Percentiles rank a stretch among this genome's conserved stretches.
phyloP scores from a whole-genome alignment of 2,797 vertebrate genomes.

The Tamandua tetradactyla region DNA sequence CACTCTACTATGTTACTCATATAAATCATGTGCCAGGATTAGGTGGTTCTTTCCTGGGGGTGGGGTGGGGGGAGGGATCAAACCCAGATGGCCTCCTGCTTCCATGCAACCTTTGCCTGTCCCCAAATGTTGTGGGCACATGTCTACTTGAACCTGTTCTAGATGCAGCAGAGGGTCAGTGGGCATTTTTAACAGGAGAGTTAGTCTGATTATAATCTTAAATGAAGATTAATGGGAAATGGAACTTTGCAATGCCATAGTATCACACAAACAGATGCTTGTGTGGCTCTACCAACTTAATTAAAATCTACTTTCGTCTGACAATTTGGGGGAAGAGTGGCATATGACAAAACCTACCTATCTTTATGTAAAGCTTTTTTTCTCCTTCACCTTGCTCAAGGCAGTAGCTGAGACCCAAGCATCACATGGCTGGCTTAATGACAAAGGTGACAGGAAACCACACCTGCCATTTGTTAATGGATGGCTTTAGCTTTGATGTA shows the following conservation, averaged over 20 bases:
- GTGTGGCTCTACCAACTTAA: background rate
- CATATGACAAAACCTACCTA: background rate
- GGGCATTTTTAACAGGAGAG: background rate
- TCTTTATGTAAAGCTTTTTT: constrained; percentile 24
- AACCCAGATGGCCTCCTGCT: background rate
- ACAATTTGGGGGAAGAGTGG: background rate
- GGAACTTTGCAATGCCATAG: background rate
- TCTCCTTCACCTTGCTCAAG: background rate
- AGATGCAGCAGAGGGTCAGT: background rate
- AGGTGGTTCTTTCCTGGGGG: background rate
- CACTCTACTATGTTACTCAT: no score
- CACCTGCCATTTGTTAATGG: constrained; percentile 43
- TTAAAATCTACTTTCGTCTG: constrained; percentile 35
- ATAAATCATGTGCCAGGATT: background rate
- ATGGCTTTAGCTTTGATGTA: constrained; percentile 62
- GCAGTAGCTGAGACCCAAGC: background rate
- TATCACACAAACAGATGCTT: background rate
- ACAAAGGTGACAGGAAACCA: constrained; percentile 57
- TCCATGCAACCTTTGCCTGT: background rate
- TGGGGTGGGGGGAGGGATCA: no score
- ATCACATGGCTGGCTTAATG: constrained; percentile 54
- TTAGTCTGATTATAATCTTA: background rate
- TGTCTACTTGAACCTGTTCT: background rate
- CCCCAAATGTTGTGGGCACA: background rate
- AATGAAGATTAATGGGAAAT: background rate